phyloP scores from a whole-genome alignment of 2,888 invertebrate genomes.

The Vesta saturnalis region DNA sequence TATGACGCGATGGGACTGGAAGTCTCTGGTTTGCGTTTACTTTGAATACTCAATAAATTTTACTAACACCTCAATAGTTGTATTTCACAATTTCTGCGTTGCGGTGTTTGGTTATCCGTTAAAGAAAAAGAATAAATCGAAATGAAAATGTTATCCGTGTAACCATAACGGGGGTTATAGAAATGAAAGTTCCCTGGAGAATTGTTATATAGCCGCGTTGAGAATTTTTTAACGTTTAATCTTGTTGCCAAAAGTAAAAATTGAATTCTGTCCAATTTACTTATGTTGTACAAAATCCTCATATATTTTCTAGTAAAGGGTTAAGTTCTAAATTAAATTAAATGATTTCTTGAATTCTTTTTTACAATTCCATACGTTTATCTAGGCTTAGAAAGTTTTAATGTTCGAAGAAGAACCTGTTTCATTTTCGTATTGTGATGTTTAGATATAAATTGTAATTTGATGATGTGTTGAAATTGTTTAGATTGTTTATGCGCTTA shows the following conservation, averaged over 20 bases:
- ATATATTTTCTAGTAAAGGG: neutral
- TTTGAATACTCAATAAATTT: slow-evolving; percentile 42
- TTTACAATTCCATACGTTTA: neutral
- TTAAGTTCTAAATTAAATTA: neutral
- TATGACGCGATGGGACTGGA: too few species aligned
- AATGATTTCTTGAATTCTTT: neutral
- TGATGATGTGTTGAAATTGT: neutral
- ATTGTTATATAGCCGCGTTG: slow-evolving; percentile 36
- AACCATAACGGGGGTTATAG: slow-evolving; percentile 18
- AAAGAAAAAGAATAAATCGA: slow-evolving; percentile 9
- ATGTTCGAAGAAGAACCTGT: neutral
- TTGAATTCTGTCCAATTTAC: neutral
- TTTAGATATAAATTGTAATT: neutral
- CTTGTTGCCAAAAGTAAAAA: neutral
- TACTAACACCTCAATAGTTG: slow-evolving; percentile 31
- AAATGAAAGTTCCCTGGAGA: slow-evolving; percentile 36
- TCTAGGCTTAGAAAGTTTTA: neutral
- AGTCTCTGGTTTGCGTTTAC: slow-evolving; percentile 34
- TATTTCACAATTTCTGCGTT: slow-evolving; percentile 24
- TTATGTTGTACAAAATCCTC: slow-evolving; percentile 1
- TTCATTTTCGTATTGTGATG: too few species aligned
- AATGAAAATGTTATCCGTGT: slow-evolving; percentile 25
- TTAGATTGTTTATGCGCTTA: neutral
- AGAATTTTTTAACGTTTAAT: slow-evolving; percentile 35
- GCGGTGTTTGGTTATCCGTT: slow-evolving; percentile 2